Evolutionary conservation across 2,888 invertebrate species (phyloP).

Genomic region (Alloplasta piceator): DNA sequence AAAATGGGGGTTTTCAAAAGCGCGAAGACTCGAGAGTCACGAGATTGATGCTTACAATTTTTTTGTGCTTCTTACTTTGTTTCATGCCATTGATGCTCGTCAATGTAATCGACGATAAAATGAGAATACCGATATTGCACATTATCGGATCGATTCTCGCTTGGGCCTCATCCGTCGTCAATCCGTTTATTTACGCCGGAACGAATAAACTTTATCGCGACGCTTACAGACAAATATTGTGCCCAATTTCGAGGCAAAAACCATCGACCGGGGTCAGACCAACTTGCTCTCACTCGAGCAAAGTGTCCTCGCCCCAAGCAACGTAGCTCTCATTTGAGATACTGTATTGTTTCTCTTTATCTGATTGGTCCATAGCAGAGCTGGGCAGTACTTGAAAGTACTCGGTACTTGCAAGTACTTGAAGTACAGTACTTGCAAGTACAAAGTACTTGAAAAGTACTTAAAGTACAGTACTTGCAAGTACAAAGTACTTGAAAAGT

Average conservation of each 20-base stretch:
- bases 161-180: constrained; percentile 95
- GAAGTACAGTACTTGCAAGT: no score
- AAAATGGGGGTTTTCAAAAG: constrained; percentile 83
- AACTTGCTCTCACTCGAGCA: constrained; percentile 79
- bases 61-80: constrained; percentile 93
- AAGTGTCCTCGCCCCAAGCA: constrained; percentile 76
- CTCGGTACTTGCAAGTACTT: no score
- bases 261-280: constrained; percentile 71
- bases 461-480: no score
- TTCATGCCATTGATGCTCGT: constrained; percentile 95
- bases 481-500: no score
- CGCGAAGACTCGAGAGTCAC: constrained; percentile 92
- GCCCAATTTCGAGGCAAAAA: constrained; percentile 72
- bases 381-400: no score
- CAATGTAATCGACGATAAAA: constrained; percentile 93
- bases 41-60: constrained; percentile 94
- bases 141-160: constrained; percentile 93
- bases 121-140: constrained; percentile 90
- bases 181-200: constrained; percentile 95
- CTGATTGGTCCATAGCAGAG: not conserved
- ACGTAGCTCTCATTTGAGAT: constrained; percentile 64
- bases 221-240: constrained; percentile 80
- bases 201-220: constrained; percentile 92
- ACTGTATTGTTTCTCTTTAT: not conserved
- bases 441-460: no score